Conservation (phyloP, 2,113 vertebrate species). For the Hucho hucho region DNA sequence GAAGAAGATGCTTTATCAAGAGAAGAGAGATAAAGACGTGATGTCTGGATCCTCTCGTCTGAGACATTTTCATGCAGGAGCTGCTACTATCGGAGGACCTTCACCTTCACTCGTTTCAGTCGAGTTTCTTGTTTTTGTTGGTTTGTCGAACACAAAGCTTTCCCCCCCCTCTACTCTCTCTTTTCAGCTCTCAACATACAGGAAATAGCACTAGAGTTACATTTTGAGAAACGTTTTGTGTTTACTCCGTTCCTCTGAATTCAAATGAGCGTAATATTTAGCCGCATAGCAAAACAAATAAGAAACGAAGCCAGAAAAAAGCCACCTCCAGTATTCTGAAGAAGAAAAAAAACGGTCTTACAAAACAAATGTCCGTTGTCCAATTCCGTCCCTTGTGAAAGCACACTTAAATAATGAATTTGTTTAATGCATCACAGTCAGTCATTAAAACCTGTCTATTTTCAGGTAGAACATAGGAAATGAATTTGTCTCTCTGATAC, state of each 20-base stretch:
- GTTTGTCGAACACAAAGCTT: constrained; percentile 43
- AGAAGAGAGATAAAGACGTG: not conserved
- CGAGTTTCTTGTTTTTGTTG: constrained; percentile 33
- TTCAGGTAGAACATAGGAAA: not conserved
- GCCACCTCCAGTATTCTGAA: not conserved
- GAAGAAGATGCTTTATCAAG: not conserved
- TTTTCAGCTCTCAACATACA: constrained; percentile 57
- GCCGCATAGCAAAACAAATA: constrained; percentile 56
- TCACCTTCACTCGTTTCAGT: constrained; percentile 23
- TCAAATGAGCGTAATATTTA: constrained; percentile 13
- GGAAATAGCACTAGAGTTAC: constrained; percentile 59
- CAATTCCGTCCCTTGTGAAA: constrained; percentile 54
- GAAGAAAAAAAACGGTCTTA: not conserved
- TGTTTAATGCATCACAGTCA: constrained; percentile 21
- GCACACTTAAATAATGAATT: constrained; percentile 35
- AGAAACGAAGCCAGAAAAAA: not conserved
- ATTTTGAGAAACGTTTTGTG: constrained; percentile 42
- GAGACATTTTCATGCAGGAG: not conserved
- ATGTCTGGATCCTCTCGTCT: not conserved
- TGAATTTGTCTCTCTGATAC: constrained; percentile 36
- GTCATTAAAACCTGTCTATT: constrained; percentile 59
- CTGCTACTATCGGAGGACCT: not conserved
- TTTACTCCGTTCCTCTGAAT: constrained; percentile 22
- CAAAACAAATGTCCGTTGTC: not conserved
- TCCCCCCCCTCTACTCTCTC: constrained; percentile 18